Base-by-base conservation (phyloP, 2,797 vertebrate genomes). In the Coregonus ussuriensis region DNA sequence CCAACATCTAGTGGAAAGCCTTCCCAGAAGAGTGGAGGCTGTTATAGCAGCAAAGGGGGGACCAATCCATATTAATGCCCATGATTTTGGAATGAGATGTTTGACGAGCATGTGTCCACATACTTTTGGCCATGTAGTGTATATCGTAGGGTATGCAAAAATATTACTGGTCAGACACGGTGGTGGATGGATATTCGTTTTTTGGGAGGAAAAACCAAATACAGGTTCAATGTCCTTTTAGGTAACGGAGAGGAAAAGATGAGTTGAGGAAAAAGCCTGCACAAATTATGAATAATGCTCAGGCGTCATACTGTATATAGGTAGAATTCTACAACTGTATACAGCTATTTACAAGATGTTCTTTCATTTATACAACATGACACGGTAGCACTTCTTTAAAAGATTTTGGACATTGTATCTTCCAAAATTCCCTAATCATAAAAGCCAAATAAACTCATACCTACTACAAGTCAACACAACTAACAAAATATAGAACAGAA, bases 401-500 rank as follows among this genome's bases (percentile, higher is more conserved):
- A 5, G 5, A 37, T 37, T 37, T 37, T 35, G 35, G 35, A 37
- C 41, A 88, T 92, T 92, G 92, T 91, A 89, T 81, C 74, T 88
- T 90, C 91, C 85, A 93, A 86, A 94, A 94, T 86, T 93, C 92
- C 91, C 92, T 93, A 92, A 93, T 94, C 93, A 92, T 93, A 94
- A 95, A 96, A 95, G 90, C 90, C 41, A 37, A 37, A 37, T 95
- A 95, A 96, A 96, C 25, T 96, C 93, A 95, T 93, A 94, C 92
- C 90, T 93, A 96, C 95, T 96, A 96, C 94, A 93, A 94, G 94
- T 96, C 94, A 94, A 95, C 94, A 95, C 94, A 94, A 95, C 93
- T 91, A 96, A 95, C 93, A 93, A 95, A 97, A 96, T 95, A 96
- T 93, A 96, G 95, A 96, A 97, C 95, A 95, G 95, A 96, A 96